Base-by-base conservation (phyloP, 2,113 vertebrate genomes). In the Talpa occidentalis region DNA sequence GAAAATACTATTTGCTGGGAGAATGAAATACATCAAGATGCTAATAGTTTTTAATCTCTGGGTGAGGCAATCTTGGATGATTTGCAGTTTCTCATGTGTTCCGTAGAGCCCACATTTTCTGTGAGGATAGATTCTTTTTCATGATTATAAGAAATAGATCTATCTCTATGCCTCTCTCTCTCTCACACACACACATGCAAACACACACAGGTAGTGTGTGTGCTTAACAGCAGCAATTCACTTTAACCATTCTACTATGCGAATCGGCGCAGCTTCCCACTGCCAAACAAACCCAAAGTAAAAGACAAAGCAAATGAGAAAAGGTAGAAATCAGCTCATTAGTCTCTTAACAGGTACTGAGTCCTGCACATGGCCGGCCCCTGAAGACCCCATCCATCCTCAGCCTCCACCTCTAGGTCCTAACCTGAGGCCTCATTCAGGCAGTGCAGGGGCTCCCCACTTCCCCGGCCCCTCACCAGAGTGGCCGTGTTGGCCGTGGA, bases 301-400 rank as follows among this genome's bases (percentile, higher is more conserved):
- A 78, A 82, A 78, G 17, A 35, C 0, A 64, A 22, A 22, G 16
- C 22, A 7, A 15, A 42, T 19, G 3, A 21, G 37, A 62, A 49
- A 30, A 2, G 28, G 3, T 59, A 32, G 8, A 40, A 37, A 42
- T 8, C 0, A 19, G 3, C 5, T 12, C 2, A 1, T 5, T 10
- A 1, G 26, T 37, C 16, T 0, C 10, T 11, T 28, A 3, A 15
- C 40, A 12, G 0, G 3, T 8, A 9, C 26, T 70, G 26, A 37
- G 9, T 5, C 5, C 11, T 0, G 8, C 1, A 3, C 0, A 0
- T 21, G 40, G 2, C 30, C 2, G n/a, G 35, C 22, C 2, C 35
- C 40, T 1, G 35, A 26, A 44, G 11, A 19, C 24, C 22, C 24
- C 22, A 0, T 0, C 21, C 1, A 0, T 15, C 37, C 32, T 59